Evolutionary conservation across 2,797 vertebrate species (phyloP).

Genomic region (Schizopygopsis malacanthus): DNA sequence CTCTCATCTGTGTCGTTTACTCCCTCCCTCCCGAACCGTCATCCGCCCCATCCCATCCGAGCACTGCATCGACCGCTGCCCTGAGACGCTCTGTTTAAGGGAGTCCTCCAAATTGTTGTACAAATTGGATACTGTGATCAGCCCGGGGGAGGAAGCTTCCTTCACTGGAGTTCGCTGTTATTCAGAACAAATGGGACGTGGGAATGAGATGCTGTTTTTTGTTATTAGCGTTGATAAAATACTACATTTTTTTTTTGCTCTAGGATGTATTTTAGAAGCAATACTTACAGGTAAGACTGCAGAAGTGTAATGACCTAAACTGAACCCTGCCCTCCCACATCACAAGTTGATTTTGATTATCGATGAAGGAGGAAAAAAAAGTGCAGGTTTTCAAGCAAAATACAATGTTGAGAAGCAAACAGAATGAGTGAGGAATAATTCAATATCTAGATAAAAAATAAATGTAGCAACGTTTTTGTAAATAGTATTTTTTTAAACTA

Average conservation of each 20-base stretch:
- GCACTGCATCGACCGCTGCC: conserved; percentile 29
- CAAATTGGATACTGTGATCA: conserved; percentile 24
- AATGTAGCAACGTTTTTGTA: too few relatives aligned
- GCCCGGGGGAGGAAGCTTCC: neutral
- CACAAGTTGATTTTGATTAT: neutral
- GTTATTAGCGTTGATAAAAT: neutral
- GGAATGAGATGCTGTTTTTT: conserved; percentile 7
- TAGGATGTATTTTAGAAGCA: neutral
- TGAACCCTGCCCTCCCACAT: neutral
- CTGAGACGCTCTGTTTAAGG: conserved; percentile 14
- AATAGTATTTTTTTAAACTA: neutral
- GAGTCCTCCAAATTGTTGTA: conserved; percentile 15
- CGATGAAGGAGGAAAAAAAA: neutral
- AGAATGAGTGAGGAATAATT: neutral
- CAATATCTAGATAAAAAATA: neutral
- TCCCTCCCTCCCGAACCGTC: conserved; percentile 14
- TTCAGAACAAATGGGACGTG: neutral
- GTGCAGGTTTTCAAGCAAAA: neutral
- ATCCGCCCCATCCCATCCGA: conserved; percentile 6
- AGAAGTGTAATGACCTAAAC: neutral
- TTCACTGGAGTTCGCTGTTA: neutral
- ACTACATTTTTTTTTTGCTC: neutral
- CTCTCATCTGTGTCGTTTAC: conserved; percentile 47
- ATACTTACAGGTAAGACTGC: neutral
- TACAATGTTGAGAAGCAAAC: neutral